phyloP scores from a whole-genome alignment of 2,797 vertebrate species.

The Fundulus diaphanus region DNA sequence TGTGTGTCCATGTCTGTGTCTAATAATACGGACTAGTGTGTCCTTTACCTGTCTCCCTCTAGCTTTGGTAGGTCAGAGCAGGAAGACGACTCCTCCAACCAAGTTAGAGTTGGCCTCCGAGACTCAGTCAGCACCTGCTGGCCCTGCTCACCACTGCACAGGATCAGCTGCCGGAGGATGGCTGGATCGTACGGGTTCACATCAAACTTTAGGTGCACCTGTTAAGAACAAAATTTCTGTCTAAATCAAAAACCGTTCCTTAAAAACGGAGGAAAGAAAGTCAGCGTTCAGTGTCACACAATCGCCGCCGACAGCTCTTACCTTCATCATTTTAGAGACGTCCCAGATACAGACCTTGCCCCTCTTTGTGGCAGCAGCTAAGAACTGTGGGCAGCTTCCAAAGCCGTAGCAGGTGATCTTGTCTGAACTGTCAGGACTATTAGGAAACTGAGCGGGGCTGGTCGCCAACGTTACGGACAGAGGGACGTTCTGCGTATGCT shows the following conservation, averaged over 20 bases:
- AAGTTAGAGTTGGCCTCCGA: slow-evolving; percentile 92
- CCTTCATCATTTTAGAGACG: slow-evolving; percentile 99
- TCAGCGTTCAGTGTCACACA: neutral
- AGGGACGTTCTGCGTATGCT: slow-evolving; percentile 98
- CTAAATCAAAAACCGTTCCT: neutral
- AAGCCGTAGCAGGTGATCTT: slow-evolving; percentile 97
- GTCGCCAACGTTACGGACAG: slow-evolving; percentile 97
- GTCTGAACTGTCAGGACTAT: slow-evolving; percentile 90
- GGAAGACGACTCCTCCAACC: slow-evolving; percentile 95
- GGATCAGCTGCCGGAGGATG: slow-evolving; percentile 92
- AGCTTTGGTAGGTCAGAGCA: slow-evolving; percentile 98
- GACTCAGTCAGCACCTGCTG: slow-evolving; percentile 86
- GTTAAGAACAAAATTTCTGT: slow-evolving; percentile 31
- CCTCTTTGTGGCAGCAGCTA: slow-evolving; percentile 95
- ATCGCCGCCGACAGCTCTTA: slow-evolving; percentile 49
- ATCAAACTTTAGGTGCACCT: slow-evolving; percentile 99
- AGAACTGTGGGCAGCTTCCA: slow-evolving; percentile 96
- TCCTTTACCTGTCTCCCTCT: slow-evolving; percentile 94
- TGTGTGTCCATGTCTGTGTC: neutral
- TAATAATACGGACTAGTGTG: neutral
- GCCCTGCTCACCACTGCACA: slow-evolving; percentile 88
- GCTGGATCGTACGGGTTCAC: slow-evolving; percentile 96
- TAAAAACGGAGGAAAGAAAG: neutral
- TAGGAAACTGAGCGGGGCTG: slow-evolving; percentile 96
- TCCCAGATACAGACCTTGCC: slow-evolving; percentile 99